Evolutionary conservation across 64 coral and sea anemone species (phyloP).

Genomic region (Cladopsammia gracilis): DNA sequence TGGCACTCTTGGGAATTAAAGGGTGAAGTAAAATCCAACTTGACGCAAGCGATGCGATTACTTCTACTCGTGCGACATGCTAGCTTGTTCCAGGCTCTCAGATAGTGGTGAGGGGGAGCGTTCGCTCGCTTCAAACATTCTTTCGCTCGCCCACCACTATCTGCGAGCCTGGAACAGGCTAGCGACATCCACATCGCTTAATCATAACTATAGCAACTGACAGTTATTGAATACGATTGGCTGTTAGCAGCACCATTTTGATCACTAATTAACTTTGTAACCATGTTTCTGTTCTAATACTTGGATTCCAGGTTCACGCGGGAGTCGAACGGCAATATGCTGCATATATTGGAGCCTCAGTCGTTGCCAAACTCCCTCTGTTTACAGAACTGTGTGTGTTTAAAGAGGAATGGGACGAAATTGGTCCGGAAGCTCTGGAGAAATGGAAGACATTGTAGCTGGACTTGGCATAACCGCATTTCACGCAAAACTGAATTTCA

Average conservation of each 20-base stretch:
- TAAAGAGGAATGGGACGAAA: constrained; percentile 83
- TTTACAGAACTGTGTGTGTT: constrained; percentile 82
- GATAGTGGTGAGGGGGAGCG: no score
- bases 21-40: no score
- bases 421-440: constrained; percentile 69
- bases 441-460: constrained; percentile 83
- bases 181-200: no score
- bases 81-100: no score
- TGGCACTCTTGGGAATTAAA: no score
- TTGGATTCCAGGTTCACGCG: constrained; percentile 69
- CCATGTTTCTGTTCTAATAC: not conserved
- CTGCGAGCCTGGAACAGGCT: not conserved
- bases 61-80: no score
- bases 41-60: no score
- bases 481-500: no score
- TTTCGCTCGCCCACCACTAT: not conserved
- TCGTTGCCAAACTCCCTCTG: constrained; percentile 86
- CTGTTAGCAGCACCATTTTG: not conserved
- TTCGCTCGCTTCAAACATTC: no score
- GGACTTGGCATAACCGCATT: not conserved
- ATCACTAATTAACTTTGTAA: not conserved
- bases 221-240: no score
- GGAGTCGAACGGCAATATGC: constrained; percentile 81
- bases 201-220: no score
- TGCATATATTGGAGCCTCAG: constrained; percentile 88